Evolutionary conservation across 2,113 vertebrate genomes (phyloP), one percentile per base, ranked within the genome.

Genomic region (Ceuthmochares aereus): DNA sequence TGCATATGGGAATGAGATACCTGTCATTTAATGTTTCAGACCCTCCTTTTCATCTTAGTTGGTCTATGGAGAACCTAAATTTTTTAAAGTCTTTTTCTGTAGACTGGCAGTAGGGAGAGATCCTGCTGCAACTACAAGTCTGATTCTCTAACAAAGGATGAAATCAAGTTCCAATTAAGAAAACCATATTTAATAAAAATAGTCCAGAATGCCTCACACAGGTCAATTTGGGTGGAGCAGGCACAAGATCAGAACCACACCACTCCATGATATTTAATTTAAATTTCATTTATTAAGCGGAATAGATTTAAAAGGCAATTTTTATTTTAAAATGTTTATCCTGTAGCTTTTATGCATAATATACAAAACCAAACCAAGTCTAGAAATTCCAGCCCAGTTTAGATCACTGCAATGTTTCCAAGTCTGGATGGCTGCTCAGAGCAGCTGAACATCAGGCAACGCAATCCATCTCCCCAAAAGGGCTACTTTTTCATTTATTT

Each of bases 401-500:
- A 70, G 34, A 43, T 11, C 6, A 69, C 15, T 51, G 89, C 12
- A 69, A 1, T 36, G 9, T 58, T 81, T 84, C 15, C 2, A 27
- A 49, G 8, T 23, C 20, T 10, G 5, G 15, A 37, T 70, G 16
- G 34, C 19, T 84, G 10, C 14, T 26, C 27, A 75, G 45, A 9
- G 30, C 9, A 36, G 8, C 58, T 75, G 20, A 19, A 40, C 27
- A 63, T 1, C 2, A 74, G 4, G 5, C 12, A 73, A 51, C 37
- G 18, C 5, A 12, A 40, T 76, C 16, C 27, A 22, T 10, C 10
- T 85, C 22, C 7, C 10, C 0, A 1, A 21, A 32, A 10, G 23
- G 19, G 9, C 3, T 64, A 14, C 14, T 52, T 63, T 63, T 88
- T 63, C 12, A 64, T 14, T 8, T 26, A 12, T 42, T 43, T 55